phyloP scores from a whole-genome alignment of 2,797 vertebrate genomes.

The Limnodromus scolopaceus region DNA sequence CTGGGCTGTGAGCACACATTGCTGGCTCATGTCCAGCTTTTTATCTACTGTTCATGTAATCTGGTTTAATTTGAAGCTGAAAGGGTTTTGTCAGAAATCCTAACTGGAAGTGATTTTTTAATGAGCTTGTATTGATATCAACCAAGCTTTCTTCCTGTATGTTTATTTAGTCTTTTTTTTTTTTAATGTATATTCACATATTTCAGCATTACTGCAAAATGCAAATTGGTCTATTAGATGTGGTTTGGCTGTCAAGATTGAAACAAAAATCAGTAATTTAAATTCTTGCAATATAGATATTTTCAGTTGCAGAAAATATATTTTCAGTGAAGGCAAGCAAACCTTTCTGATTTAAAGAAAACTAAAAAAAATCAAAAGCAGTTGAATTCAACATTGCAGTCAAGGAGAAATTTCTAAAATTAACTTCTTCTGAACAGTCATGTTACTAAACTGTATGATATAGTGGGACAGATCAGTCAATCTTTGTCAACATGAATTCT shows the following conservation, averaged over 20 bases:
- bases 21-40: not conserved
- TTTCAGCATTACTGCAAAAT: not conserved
- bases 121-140: not conserved
- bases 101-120: not conserved
- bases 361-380: not conserved
- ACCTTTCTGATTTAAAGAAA: not conserved
- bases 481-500: not conserved
- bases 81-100: not conserved
- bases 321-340: not conserved
- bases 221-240: not conserved
- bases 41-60: not conserved
- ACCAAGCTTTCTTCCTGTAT: not conserved
- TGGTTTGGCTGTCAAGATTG: not conserved
- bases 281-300: not conserved
- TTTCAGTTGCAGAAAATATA: not conserved
- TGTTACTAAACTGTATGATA: not conserved
- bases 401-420: not conserved
- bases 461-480: not conserved
- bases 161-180: not conserved
- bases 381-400: not conserved
- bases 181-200: not conserved
- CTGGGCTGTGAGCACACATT: accelerated
- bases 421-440: not conserved
- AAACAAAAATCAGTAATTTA: not conserved
- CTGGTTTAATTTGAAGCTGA: not conserved